Evolutionary conservation across 2,113 vertebrate genomes (phyloP), one percentile per base, ranked within the genome.

Genomic region (Zapornia atra): DNA sequence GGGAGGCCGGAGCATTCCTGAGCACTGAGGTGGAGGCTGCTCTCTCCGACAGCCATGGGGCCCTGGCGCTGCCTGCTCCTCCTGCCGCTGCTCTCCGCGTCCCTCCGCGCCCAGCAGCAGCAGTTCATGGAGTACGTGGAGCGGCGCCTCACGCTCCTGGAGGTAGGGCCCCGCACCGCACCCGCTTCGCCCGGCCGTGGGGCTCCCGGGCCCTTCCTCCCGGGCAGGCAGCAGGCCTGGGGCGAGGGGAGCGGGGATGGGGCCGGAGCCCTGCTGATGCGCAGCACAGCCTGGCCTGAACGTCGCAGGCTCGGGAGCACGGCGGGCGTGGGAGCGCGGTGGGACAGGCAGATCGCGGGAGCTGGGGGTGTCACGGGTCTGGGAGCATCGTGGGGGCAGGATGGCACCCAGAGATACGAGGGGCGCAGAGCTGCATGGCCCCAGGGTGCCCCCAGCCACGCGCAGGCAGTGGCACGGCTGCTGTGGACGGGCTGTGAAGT

Each of bases 61-160:
- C 87, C 85, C 82, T 56, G 96, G 96, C 85, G 94, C 96, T 97
- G 97, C 93, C 63, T 98, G 90, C 71, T 98, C 77, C 96, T 98
- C 19, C 83, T 97, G 95, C 75, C 93, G 86, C 93, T 97, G 4
- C 95, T 97, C 91, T 77, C 77, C 26, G 22, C 44, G 51, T 82
- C 94, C 79, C 93, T 95, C 34, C 79, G n/a, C 0, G 97, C 98
- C 63, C 98, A 98, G 97, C 98, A 98, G 95, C 98, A 98, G 82
- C 98, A 98, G 33, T 95, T 98, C 54, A 96, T 98, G 98, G 98
- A 98, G 89, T 98, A 98, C 69, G 97, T 98, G 98, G 98, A 98
- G 92, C 96, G 97, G 51, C 97, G 98, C 24, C 94, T 98, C 50
- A 97, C 91, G 28, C 96, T 97, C 42, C 96, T 98, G 59, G 98